A percentile compares a stretch with the other conserved stretches of the same genome.
Evolutionary conservation across 2,113 vertebrate genomes (phyloP).

Genomic region (Cryptotis parvus): DNA sequence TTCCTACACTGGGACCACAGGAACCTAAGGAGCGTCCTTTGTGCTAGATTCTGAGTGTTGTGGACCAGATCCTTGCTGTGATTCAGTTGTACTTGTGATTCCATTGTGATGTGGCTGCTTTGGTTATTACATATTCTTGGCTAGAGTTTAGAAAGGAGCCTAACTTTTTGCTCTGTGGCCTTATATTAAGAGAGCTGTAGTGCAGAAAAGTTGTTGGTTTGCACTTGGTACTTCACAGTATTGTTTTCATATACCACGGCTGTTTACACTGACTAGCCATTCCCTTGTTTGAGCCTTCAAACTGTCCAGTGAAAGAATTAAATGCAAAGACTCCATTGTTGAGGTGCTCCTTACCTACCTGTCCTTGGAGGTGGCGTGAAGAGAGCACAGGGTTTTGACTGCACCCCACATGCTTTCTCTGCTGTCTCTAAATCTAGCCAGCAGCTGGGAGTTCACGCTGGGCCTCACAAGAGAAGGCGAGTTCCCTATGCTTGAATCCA

Average conservation of each 20-base stretch:
- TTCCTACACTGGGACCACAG: not conserved
- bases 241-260: not conserved
- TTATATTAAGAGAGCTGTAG: not conserved
- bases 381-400: not conserved
- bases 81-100: not conserved
- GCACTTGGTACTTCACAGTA: not conserved
- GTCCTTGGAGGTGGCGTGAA: not conserved
- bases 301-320: not conserved
- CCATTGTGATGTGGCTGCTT: not conserved
- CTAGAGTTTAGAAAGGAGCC: not conserved
- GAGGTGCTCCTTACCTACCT: not conserved
- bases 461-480: not conserved
- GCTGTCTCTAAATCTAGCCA: not conserved
- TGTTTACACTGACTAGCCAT: not conserved
- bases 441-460: fast-evolving
- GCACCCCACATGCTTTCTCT: not conserved
- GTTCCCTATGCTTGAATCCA: not conserved
- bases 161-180: not conserved
- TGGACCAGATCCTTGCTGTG: not conserved
- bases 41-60: not conserved
- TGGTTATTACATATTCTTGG: not conserved
- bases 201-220: not conserved
- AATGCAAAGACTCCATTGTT: not conserved
- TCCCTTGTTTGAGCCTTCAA: not conserved
- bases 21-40: not conserved